These are phyloP conservation scores for Zophobas morio DNA, from an alignment of 1,140 invertebrate species.

Conservation along the genomic window DNA sequence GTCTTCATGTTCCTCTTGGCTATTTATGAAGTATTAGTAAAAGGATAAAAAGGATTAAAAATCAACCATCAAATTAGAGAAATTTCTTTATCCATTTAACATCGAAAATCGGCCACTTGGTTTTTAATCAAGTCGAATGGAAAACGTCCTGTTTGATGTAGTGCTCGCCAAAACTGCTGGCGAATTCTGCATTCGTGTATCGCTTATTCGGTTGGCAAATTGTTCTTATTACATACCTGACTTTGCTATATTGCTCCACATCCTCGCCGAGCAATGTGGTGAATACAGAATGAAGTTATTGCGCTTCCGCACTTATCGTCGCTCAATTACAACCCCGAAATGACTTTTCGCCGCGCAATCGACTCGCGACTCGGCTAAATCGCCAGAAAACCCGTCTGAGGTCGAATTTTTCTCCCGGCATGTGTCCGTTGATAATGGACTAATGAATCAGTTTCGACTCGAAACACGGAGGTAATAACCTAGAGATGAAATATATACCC, in stretches of 20 bases:
- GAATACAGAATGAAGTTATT: conserved; percentile 8
- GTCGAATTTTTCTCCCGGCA: neutral
- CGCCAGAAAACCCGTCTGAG: neutral
- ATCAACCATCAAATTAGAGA: too few relatives aligned
- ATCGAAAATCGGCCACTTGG: too few relatives aligned
- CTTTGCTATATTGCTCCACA: conserved; percentile 17
- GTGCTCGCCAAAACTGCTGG: conserved; percentile 1
- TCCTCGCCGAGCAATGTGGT: neutral
- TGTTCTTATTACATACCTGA: conserved; percentile 35
- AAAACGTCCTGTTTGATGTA: conserved; percentile 26
- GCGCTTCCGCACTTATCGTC: neutral
- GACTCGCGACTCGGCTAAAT: neutral
- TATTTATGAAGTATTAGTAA: too few relatives aligned
- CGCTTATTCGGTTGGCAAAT: conserved; percentile 34
- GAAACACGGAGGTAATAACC: conserved; percentile 11
- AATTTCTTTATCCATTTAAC: too few relatives aligned
- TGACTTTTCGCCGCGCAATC: neutral
- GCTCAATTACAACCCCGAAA: neutral
- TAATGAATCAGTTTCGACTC: conserved; percentile 36
- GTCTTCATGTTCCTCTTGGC: too few relatives aligned
- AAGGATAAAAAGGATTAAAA: too few relatives aligned
- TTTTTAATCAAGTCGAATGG: conserved; percentile 2
- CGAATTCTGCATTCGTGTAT: conserved; percentile 1
- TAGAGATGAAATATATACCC: conserved; percentile 22
- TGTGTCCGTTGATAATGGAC: conserved; percentile 3